Evolutionary conservation across 2,113 vertebrate genomes (phyloP), one percentile per base, ranked within the genome.

Genomic region (Serinus canaria): DNA sequence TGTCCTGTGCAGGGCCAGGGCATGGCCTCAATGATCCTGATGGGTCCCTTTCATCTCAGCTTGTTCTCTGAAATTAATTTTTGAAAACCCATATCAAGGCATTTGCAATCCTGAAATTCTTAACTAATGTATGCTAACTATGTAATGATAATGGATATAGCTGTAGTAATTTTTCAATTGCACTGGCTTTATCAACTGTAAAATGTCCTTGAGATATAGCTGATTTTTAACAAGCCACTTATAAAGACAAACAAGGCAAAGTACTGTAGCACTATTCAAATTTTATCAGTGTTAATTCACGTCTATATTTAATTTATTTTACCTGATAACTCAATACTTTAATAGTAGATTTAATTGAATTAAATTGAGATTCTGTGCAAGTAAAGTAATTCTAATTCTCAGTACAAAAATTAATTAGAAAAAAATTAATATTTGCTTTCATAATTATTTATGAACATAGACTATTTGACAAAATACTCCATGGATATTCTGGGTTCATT

Each of bases 381-480:
- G 41, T 33, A 69, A 87, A 35, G n/a, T 44, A 91, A 78, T 87
- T 90, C 21, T 67, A 49, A 66, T 78, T 91, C 23, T 80, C 11
- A n/a, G 27, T 55, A 44, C 4, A 8, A 94, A 84, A 84, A 90
- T 9, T 87, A 94, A 83, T 86, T 94, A 80, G 66, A 83, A 83
- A 69, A 87, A 70, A 96, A 62, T 64, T 55, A 82, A 31, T 90
- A 66, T 90, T 87, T 94, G 28, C 31, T 76, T 94, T 79, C 27
- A 56, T 82, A 76, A 76, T 79, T 88, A 62, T 33, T 59, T 83
- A 21, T 69, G 28, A 92, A 41, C 20, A 22, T 41, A 49, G 9
- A 5, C 24, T 89, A 30, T 74, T 81, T 81, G 56, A 72, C 11
- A 63, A 72, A 91, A 64, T 46, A 75, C 87, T 95, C 75, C 31